Evolutionary conservation across 2,113 vertebrate species (phyloP).

Genomic region (Xenopus laevis): DNA sequence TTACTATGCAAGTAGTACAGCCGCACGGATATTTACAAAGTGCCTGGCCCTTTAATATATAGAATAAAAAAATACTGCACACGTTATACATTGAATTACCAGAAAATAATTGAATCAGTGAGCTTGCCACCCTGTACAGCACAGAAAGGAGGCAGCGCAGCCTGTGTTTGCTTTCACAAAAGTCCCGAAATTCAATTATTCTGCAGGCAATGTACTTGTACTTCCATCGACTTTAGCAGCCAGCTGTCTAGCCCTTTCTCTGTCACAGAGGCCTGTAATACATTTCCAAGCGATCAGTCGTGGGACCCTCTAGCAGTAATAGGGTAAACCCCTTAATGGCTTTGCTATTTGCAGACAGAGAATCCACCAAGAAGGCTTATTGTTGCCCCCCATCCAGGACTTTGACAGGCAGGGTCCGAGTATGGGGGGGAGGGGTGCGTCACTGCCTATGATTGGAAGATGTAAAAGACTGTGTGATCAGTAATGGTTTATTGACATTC

Average conservation of each 20-base stretch:
- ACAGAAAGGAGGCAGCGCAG: constrained; percentile 41
- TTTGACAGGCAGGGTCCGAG: constrained; percentile 7
- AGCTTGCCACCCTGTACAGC: constrained; percentile 45
- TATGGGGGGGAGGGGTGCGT: neutral
- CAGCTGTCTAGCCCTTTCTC: constrained; percentile 41
- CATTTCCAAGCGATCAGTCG: constrained; percentile 5
- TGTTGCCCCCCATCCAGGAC: constrained; percentile 5
- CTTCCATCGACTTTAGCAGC: constrained; percentile 43
- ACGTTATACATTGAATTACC: constrained; percentile 44
- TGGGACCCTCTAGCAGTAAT: constrained; percentile 6
- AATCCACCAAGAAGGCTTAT: constrained; percentile 6
- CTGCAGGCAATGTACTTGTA: constrained; percentile 44
- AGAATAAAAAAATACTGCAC: constrained; percentile 40
- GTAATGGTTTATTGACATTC: constrained; percentile 41
- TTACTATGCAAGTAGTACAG: neutral
- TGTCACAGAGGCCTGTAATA: constrained; percentile 22
- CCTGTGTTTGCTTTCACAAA: constrained; percentile 44
- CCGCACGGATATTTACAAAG: neutral
- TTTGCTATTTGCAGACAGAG: constrained; percentile 28
- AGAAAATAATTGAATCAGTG: constrained; percentile 46
- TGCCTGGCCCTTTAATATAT: constrained; percentile 35
- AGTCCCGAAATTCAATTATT: constrained; percentile 46
- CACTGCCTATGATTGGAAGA: constrained; percentile 30
- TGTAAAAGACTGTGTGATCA: constrained; percentile 37
- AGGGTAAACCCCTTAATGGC: constrained; percentile 36